Percentiles rank a stretch among this genome's conserved stretches.
Conservation (phyloP, 2,888 invertebrate genomes). For the Slavum lentiscoides region DNA sequence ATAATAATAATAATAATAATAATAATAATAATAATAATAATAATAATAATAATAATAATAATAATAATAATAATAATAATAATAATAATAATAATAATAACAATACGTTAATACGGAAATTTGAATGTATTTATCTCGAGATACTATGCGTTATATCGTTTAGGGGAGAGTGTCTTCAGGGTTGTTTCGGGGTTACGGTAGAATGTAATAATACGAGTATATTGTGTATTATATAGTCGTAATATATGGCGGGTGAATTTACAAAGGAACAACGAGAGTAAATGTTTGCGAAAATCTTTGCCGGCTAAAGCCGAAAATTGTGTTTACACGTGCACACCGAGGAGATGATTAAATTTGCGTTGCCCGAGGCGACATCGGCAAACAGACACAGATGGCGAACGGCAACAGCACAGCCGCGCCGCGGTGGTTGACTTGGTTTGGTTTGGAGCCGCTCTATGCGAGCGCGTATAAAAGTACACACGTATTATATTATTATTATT, state of each 20-base stretch:
- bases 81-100: slow-evolving; percentile 12
- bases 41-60: too few species aligned
- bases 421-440: slow-evolving; percentile 32
- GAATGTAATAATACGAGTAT: too few species aligned
- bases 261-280: slow-evolving; percentile 43
- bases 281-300: slow-evolving; percentile 50
- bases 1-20: too few species aligned
- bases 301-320: slow-evolving; percentile 41
- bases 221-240: too few species aligned
- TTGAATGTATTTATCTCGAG: too few species aligned
- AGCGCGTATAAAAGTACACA: background rate
- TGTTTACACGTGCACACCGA: slow-evolving; percentile 41
- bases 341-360: slow-evolving; percentile 52
- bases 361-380: slow-evolving; percentile 35
- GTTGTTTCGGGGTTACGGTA: background rate
- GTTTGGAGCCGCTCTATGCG: background rate
- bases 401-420: slow-evolving; percentile 5
- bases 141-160: slow-evolving; percentile 15
- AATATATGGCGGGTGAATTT: slow-evolving; percentile 17
- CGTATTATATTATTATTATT: slow-evolving; percentile 4
- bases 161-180: slow-evolving; percentile 16
- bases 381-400: slow-evolving; percentile 38
- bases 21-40: too few species aligned
- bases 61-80: background rate
- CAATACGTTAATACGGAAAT: too few species aligned